These are phyloP conservation scores for Styela clava DNA, from an alignment of 23 tunicate species.

Conservation along the genomic window DNA sequence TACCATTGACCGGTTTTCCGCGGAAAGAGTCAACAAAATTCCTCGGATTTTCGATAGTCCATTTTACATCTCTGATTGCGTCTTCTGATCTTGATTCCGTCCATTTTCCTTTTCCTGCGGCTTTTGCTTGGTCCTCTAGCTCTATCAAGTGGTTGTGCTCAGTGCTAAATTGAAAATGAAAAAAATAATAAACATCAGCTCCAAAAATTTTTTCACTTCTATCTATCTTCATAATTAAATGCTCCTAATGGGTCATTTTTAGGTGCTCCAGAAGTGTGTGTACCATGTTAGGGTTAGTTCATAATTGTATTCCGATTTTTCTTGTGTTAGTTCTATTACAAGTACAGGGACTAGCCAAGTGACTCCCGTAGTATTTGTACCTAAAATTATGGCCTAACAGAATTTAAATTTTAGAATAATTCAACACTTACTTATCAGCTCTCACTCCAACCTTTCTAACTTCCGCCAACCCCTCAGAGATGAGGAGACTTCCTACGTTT, in stretches of 20 bases:
- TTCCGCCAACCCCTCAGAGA: constrained; percentile 76
- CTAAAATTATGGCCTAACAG: too few relatives aligned
- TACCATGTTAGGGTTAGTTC: too few relatives aligned
- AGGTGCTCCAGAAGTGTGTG: too few relatives aligned
- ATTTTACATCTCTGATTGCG: constrained; percentile 57
- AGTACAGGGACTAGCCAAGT: too few relatives aligned
- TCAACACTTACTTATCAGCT: constrained; percentile 72
- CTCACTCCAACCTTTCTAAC: constrained; percentile 84
- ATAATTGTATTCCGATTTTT: too few relatives aligned
- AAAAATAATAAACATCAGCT: too few relatives aligned
- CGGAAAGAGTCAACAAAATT: constrained; percentile 82
- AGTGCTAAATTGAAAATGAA: constrained; percentile 32
- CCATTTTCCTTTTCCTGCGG: constrained; percentile 80
- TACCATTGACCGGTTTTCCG: constrained; percentile 83
- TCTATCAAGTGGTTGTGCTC: constrained; percentile 51
- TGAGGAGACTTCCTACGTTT: constrained; percentile 66
- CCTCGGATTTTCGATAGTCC: constrained; percentile 79
- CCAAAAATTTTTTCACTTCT: too few relatives aligned
- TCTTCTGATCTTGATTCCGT: constrained; percentile 48
- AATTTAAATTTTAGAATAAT: too few relatives aligned
- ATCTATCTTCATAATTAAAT: too few relatives aligned
- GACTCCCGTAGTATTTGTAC: too few relatives aligned
- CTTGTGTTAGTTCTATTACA: too few relatives aligned
- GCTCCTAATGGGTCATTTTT: too few relatives aligned
- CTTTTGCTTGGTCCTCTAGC: constrained; percentile 87